Evolutionary conservation across 2,888 invertebrate species (phyloP).

Genomic region (Norana najaformis): DNA sequence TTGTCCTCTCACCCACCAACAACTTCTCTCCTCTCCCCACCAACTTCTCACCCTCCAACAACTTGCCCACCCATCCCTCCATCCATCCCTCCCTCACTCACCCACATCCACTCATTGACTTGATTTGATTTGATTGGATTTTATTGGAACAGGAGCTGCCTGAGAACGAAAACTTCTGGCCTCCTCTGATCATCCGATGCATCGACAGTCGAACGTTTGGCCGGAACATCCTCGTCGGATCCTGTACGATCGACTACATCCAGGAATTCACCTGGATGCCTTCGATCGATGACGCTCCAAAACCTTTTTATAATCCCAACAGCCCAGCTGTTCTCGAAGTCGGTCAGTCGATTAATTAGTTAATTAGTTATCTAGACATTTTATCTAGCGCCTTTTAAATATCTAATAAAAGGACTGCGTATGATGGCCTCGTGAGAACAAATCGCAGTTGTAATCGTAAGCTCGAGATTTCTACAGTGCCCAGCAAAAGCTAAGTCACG

Average conservation of each 20-base stretch:
- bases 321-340: background rate
- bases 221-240: slow-evolving; percentile 46
- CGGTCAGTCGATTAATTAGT: background rate
- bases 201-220: slow-evolving; percentile 48
- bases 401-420: too few relatives aligned
- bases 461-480: too few relatives aligned
- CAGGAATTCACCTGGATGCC: slow-evolving; percentile 34
- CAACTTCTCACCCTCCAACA: too few relatives aligned
- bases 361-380: background rate
- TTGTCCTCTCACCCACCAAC: too few relatives aligned
- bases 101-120: too few relatives aligned
- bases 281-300: slow-evolving; percentile 24
- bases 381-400: background rate
- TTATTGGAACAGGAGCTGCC: slow-evolving; percentile 46
- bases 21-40: too few relatives aligned
- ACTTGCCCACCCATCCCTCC: too few relatives aligned
- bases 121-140: too few relatives aligned
- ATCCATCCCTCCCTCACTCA: too few relatives aligned
- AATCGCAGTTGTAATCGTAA: too few relatives aligned
- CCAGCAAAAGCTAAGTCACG: too few relatives aligned
- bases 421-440: too few relatives aligned
- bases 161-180: slow-evolving; percentile 48
- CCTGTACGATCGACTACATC: slow-evolving; percentile 39
- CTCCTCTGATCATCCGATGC: slow-evolving; percentile 47
- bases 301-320: background rate